Evolutionary conservation across 2,888 invertebrate genomes (phyloP), one percentile per base, ranked within the genome.

Genomic region (Acronicta psi): DNA sequence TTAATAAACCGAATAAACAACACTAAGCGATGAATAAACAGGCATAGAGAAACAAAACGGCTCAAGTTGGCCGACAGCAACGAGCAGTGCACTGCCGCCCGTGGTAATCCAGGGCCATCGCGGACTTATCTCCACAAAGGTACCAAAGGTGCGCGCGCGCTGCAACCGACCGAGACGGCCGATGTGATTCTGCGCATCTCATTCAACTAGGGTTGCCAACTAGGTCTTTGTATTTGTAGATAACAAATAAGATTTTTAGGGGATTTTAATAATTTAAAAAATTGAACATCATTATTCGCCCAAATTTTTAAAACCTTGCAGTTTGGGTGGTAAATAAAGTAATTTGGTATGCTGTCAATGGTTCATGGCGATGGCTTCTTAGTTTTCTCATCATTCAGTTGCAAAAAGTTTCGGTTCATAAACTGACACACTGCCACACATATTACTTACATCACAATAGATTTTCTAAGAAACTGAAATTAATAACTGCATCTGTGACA

Each of bases 21-120:
- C 58, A 62, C 69, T 51, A 58, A 58, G 57, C 62, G 62, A 57
- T 62, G 73, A 68, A 69, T 69, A 73, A 69, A 67, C 56, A 73
- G 53, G 73, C 72, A 73, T 68, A 70, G 59, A 59, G 52, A 47
- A 73, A 68, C 69, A 68, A 70, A 69, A 61, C 45, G 53, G 55
- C 45, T 71, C 56, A 69, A 69, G 69, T 52, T 54, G 53, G 59
- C 62, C 59, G 55, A 46, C 46, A 14, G 50, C 63, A 53, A 42
- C 68, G 66, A 65, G 67, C 70, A 69, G 71, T 79, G 36, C 43
- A 31, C 20, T 23, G 36, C 68, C 29, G 29, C 10, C 31, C 36
- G 56, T 36, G 44, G 59, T 64, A 80, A 80, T 80, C 74, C 77
- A 73, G 73, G 59, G 75, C 70, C 81, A 75, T 80, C 78, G 75